These are phyloP conservation scores for Podotricha telesiphe DNA, from an alignment of 2,888 invertebrate species.

Conservation along the genomic window DNA sequence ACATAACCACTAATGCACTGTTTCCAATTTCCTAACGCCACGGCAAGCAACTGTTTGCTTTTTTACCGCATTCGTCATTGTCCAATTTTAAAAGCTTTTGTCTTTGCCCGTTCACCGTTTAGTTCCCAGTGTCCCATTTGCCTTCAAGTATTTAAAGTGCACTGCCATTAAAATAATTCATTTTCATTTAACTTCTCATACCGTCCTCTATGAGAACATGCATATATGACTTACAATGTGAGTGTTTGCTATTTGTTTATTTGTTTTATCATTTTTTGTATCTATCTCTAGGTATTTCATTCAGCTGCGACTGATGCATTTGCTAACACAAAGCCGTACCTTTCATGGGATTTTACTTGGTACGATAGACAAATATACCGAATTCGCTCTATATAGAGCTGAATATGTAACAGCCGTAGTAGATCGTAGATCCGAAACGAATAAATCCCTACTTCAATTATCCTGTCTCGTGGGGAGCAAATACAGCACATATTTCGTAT, in stretches of 20 bases:
- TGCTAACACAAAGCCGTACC: constrained; percentile 10
- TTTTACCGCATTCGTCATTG: constrained; percentile 77
- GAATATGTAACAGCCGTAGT: constrained; percentile 52
- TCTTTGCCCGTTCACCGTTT: constrained; percentile 49
- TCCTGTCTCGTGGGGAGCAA: constrained; percentile 70
- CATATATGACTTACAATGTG: constrained; percentile 11
- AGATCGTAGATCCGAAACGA: constrained; percentile 68
- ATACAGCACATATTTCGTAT: constrained; percentile 71
- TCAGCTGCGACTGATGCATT: background rate
- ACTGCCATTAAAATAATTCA: constrained; percentile 34
- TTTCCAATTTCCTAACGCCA: constrained; percentile 77
- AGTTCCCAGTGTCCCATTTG: constrained; percentile 43
- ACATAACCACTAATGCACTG: constrained; percentile 69
- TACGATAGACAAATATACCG: constrained; percentile 47
- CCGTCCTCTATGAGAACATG: constrained; percentile 25
- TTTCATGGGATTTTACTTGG: constrained; percentile 30
- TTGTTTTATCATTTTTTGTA: background rate
- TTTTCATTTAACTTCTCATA: constrained; percentile 36
- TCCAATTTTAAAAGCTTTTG: constrained; percentile 71
- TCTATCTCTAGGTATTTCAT: background rate
- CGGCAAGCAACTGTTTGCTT: constrained; percentile 57
- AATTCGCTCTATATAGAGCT: constrained; percentile 49
- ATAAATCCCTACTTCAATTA: constrained; percentile 80
- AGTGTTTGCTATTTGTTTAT: background rate
- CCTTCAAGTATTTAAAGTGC: constrained; percentile 41